phyloP scores from a whole-genome alignment of 2,797 vertebrate species.

The Onychomys leucogaster region DNA sequence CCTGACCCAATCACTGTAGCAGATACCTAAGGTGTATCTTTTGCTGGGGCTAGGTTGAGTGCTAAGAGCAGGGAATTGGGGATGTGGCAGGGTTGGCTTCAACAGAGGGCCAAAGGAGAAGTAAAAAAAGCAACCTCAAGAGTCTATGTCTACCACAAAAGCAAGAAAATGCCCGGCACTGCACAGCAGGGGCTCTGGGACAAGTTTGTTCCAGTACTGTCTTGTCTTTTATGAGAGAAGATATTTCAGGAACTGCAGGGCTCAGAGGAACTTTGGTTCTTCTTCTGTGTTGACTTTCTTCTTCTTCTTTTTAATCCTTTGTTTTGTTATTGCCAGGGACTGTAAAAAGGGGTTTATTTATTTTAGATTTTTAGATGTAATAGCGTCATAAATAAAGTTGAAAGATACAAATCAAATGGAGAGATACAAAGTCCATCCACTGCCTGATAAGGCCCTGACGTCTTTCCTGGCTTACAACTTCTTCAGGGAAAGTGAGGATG shows the following conservation, averaged over 20 bases:
- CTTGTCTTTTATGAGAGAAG: conserved; percentile 2
- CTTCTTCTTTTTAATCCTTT: conserved; percentile 10
- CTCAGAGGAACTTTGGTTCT: conserved; percentile 28
- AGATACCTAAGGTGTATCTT: background rate
- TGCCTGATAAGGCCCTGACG: background rate
- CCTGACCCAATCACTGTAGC: background rate
- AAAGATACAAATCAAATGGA: background rate
- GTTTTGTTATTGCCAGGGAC: background rate
- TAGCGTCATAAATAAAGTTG: conserved; percentile 10
- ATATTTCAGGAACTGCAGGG: background rate
- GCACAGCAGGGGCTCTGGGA: background rate
- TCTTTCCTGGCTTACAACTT: background rate
- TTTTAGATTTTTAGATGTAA: conserved; percentile 18
- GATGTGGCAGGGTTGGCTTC: background rate
- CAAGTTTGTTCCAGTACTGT: background rate
- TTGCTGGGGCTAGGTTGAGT: background rate
- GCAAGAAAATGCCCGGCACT: background rate
- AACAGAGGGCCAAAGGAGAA: background rate
- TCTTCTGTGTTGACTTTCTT: conserved; percentile 33
- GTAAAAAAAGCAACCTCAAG: background rate
- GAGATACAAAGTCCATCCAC: background rate
- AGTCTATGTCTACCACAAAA: background rate
- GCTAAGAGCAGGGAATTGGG: background rate
- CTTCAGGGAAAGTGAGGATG: background rate
- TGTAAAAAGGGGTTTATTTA: conserved; percentile 29